phyloP scores from a whole-genome alignment of 1,140 invertebrate genomes.

The Lepidotrigona ventralis region DNA sequence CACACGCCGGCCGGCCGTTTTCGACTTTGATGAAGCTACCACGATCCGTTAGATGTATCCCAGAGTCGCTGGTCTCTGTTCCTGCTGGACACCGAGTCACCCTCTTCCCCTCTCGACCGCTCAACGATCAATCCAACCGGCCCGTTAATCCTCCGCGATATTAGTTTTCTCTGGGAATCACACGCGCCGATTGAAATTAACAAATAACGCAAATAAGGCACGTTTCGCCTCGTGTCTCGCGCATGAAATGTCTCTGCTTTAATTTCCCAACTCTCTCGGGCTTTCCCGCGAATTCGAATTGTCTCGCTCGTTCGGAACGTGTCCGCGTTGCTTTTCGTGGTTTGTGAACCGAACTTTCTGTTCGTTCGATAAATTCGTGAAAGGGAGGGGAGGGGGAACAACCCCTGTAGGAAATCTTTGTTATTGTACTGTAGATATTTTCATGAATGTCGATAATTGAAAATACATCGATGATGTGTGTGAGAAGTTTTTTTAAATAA shows the following conservation, averaged over 20 bases:
- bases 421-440: no score
- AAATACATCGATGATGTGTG: no score
- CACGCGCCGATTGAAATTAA: not conserved
- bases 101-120: no score
- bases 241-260: no score
- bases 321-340: no score
- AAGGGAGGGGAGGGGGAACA: no score
- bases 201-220: not conserved
- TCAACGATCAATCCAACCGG: not conserved
- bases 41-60: constrained; percentile 19
- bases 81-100: not conserved
- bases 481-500: no score
- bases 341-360: not conserved
- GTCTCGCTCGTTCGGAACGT: not conserved
- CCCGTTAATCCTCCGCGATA: not conserved
- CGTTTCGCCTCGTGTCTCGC: not conserved
- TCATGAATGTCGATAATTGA: no score
- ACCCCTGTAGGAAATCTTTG: no score
- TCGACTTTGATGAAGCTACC: constrained; percentile 43
- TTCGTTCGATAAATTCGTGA: no score
- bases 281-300: not conserved
- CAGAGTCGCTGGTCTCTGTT: not conserved
- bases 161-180: not conserved
- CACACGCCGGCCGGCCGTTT: constrained; percentile 1
- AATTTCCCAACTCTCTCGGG: not conserved